Percentiles rank a stretch among this genome's conserved stretches.
Conservation (phyloP, 2,888 invertebrate species). For the Sclerodermus sp. region DNA sequence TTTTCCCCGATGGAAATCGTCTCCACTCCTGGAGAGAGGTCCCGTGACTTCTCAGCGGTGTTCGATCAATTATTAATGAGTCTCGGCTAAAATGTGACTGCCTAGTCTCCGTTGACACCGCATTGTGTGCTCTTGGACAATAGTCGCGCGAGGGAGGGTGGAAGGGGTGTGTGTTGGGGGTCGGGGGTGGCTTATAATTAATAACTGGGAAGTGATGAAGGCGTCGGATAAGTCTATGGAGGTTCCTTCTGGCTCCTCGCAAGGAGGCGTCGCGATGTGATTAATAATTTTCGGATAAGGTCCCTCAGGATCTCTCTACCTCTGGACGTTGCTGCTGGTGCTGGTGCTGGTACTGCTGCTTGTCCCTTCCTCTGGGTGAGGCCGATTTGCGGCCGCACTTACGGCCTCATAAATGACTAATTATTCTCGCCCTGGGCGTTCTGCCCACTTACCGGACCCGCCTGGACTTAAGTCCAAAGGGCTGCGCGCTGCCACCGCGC, state of each 20-base stretch:
- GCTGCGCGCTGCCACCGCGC: no score
- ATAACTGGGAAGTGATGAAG: constrained; percentile 56
- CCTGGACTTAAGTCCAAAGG: no score
- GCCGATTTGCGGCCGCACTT: constrained; percentile 50
- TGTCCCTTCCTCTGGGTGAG: constrained; percentile 33
- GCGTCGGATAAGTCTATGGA: constrained; percentile 57
- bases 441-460: no score
- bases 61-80: constrained; percentile 50
- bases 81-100: constrained; percentile 37
- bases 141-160: constrained; percentile 22
- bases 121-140: constrained; percentile 46
- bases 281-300: constrained; percentile 57
- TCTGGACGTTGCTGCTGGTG: no score
- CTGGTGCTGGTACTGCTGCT: no score
- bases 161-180: constrained; percentile 1
- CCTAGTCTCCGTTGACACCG: constrained; percentile 50
- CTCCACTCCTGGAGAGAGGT: no score
- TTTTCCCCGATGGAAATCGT: no score
- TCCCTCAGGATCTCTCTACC: constrained; percentile 33
- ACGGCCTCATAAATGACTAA: constrained; percentile 55
- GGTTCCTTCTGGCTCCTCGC: constrained; percentile 23
- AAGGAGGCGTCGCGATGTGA: constrained; percentile 45
- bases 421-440: constrained; percentile 31
- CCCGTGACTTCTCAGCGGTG: neutral
- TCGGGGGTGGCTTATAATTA: constrained; percentile 37